Base-by-base conservation (phyloP, 2,113 vertebrate species). In the Malaclemys terrapin region DNA sequence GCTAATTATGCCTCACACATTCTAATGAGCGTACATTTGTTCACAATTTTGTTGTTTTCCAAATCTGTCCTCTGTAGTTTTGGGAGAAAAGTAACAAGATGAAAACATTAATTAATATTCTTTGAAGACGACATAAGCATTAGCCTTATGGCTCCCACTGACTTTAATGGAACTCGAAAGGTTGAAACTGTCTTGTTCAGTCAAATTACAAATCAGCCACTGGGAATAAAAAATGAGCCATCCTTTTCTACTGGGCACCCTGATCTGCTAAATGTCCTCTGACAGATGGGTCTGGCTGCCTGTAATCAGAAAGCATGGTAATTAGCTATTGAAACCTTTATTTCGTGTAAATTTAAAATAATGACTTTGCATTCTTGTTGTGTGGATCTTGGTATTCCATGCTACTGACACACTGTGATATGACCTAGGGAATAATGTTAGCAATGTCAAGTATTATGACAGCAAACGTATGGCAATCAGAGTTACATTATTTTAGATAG, bases 81-180 rank as follows among this genome's bases (percentile, higher is more conserved):
- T 14, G 27, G 75, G 47, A 54, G 57, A 83, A 91, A 89, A 81
- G 53, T 57, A 82, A 31, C 2, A 89, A 45, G 45, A 29, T 56
- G 72, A 65, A 16, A 78, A 92, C 20, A 83, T 2, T 62, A 82
- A 45, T 35, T 50, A 10, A 1, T 5, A 2, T 35, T 35, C 79
- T 90, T 84, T 84, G 42, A 87, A 76, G 42, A 50, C 12, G 12
- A 17, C 49, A 19, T 65, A 53, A 84, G 85, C 79, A 35, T 1
- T 6, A 84, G 59, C 27, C n/a, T 6, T 56, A 22, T n/a, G 42
- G 27, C 80, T 93, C 65, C 38, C 82, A 85, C 50, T 45, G 81
- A 50, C 56, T 94, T 87, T 92, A 94, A 88, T 91, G 45, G 80
- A 50, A 84, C 81, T 54, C 93, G 85, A 96, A 94, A 93, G 50